These are phyloP conservation scores for Hyla sarda DNA, from an alignment of 2,113 vertebrate species.

Conservation along the genomic window DNA sequence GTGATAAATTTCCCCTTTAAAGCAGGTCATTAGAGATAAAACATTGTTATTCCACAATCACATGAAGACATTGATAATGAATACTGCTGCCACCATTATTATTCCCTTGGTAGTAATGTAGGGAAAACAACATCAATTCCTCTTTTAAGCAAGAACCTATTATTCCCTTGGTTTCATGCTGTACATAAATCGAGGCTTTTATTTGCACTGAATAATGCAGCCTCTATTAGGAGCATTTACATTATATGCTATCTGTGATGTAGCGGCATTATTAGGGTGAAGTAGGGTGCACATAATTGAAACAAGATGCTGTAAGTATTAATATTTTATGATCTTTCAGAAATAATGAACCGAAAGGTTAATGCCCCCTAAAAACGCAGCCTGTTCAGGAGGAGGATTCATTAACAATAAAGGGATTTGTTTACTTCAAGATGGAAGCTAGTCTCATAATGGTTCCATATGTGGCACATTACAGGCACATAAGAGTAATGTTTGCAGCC, in stretches of 20 bases:
- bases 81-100: slow-evolving; percentile 20
- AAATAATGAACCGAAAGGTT: slow-evolving; percentile 40
- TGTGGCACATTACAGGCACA: slow-evolving; percentile 30
- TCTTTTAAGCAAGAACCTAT: slow-evolving; percentile 24
- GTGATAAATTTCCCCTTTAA: neutral
- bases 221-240: slow-evolving; percentile 14
- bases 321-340: slow-evolving; percentile 37
- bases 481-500: neutral
- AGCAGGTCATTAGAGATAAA: neutral
- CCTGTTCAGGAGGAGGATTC: slow-evolving; percentile 6
- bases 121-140: slow-evolving; percentile 5
- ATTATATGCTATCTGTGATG: neutral
- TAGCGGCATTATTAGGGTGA: slow-evolving; percentile 12
- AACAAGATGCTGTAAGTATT: slow-evolving; percentile 38
- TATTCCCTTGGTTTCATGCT: neutral
- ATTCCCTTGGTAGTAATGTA: neutral
- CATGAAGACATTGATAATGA: neutral
- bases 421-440: slow-evolving; percentile 36
- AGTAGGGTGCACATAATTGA: slow-evolving; percentile 24
- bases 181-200: slow-evolving; percentile 15
- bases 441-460: slow-evolving; percentile 31
- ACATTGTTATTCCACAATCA: slow-evolving; percentile 15
- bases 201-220: slow-evolving; percentile 22
- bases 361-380: slow-evolving; percentile 35
- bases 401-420: slow-evolving; percentile 32